These are phyloP conservation scores for Amazona guildingii DNA, from an alignment of 2,113 vertebrate genomes.

Conservation along the genomic window DNA sequence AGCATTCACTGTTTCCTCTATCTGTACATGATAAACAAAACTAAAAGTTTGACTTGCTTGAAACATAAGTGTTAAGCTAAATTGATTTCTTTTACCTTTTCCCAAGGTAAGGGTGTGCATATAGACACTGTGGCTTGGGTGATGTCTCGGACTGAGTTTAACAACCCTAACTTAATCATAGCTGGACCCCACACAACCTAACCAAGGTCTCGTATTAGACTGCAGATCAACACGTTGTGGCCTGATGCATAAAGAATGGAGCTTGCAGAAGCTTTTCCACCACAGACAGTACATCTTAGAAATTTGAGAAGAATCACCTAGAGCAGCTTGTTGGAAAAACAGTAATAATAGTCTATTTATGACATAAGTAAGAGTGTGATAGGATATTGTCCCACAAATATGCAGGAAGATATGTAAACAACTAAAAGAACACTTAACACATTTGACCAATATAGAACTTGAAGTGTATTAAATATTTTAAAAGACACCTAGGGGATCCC, in stretches of 20 bases:
- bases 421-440: background rate
- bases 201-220: accelerated
- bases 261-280: background rate
- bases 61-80: background rate
- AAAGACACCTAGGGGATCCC: background rate
- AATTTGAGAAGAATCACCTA: background rate
- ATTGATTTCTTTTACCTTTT: background rate
- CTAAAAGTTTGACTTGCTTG: background rate
- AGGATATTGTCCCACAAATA: background rate
- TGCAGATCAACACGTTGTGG: background rate
- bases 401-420: background rate
- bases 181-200: background rate
- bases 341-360: background rate
- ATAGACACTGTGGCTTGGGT: background rate
- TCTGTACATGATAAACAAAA: background rate
- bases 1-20: background rate
- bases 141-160: accelerated
- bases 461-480: background rate
- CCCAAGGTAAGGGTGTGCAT: background rate
- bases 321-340: background rate
- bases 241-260: background rate
- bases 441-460: background rate
- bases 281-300: background rate
- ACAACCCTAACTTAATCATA: background rate
- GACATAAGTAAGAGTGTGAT: background rate